phyloP scores from a whole-genome alignment of 2,113 vertebrate species.

The Bothrops jararaca region DNA sequence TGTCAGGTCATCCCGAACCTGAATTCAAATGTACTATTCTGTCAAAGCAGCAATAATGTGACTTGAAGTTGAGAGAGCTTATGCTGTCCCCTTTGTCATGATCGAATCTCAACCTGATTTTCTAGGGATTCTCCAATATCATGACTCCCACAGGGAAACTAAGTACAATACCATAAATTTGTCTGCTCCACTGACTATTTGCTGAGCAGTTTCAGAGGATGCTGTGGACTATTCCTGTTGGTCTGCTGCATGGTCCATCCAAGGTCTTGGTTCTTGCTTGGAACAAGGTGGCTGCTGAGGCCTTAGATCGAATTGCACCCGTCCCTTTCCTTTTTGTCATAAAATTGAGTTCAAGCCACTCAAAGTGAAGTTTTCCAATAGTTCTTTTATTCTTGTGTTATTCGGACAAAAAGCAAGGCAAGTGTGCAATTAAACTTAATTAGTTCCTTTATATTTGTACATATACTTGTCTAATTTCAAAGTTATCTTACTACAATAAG shows the following conservation, averaged over 20 bases:
- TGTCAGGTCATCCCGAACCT: not conserved
- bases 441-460: no score
- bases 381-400: no score
- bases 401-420: no score
- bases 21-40: not conserved
- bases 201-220: no score
- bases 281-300: not conserved
- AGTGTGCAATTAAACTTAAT: no score
- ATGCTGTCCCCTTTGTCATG: not conserved
- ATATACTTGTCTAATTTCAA: no score
- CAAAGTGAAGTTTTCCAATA: no score
- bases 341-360: no score
- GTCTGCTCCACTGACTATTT: not conserved
- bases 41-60: not conserved
- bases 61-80: not conserved
- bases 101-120: not conserved
- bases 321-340: not conserved
- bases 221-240: not conserved
- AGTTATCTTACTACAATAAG: no score
- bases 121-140: not conserved
- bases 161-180: not conserved
- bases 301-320: not conserved
- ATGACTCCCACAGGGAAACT: not conserved
- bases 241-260: not conserved
- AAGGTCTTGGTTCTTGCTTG: not conserved